phyloP scores from a whole-genome alignment of 2,113 vertebrate genomes.

The Balaeniceps rex region DNA sequence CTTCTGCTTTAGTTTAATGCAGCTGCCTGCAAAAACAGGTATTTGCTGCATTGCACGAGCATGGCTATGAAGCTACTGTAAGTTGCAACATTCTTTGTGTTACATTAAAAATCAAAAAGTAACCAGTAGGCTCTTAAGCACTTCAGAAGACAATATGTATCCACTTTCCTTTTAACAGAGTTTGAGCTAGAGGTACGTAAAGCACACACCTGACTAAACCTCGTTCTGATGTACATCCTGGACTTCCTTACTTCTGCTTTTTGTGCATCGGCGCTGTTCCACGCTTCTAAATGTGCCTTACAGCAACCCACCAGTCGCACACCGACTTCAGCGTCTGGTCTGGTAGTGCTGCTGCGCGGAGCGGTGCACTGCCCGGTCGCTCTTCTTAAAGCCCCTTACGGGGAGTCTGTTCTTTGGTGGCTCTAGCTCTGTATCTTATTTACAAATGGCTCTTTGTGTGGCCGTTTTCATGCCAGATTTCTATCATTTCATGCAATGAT shows the following conservation, averaged over 20 bases:
- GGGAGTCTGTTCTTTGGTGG: neutral
- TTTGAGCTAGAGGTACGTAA: neutral
- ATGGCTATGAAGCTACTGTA: neutral
- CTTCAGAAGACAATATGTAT: neutral
- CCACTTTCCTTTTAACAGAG: neutral
- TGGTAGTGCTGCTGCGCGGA: neutral
- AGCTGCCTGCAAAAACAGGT: neutral
- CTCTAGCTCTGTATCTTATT: neutral
- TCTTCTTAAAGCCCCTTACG: neutral
- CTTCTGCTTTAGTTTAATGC: neutral
- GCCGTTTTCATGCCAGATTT: neutral
- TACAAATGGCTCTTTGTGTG: neutral
- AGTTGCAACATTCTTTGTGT: neutral
- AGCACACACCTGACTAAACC: neutral
- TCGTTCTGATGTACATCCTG: neutral
- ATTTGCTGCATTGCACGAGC: neutral
- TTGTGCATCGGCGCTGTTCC: neutral
- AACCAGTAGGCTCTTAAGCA: neutral
- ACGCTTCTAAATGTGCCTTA: accelerated
- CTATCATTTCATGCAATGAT: neutral
- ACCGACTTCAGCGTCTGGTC: too few species aligned
- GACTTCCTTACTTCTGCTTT: neutral
- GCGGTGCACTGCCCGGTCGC: accelerated
- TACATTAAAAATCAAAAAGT: neutral
- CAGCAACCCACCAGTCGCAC: accelerated